Percentiles rank a stretch among this genome's conserved stretches.
These are phyloP conservation scores for Megaustenia siamemsis DNA, from an alignment of 2,888 invertebrate species.

Conservation along the genomic window DNA sequence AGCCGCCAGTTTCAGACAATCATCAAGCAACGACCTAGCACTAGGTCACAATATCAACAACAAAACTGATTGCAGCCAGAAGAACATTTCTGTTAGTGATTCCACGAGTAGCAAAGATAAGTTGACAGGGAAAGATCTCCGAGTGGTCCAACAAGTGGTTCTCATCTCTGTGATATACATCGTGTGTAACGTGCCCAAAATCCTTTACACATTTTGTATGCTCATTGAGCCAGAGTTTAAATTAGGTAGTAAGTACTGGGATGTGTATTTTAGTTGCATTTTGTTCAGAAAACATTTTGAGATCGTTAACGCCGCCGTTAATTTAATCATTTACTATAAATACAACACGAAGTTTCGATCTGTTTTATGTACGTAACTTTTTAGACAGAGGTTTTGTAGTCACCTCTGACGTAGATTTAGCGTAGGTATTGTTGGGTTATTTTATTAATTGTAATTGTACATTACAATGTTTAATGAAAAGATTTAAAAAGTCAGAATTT, in stretches of 20 bases:
- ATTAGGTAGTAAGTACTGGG: background rate
- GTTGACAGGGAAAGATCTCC: slow-evolving; percentile 1
- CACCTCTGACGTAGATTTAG: too few species aligned
- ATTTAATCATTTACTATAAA: too few species aligned
- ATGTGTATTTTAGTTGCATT: background rate
- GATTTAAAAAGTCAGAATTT: too few species aligned
- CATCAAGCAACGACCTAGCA: background rate
- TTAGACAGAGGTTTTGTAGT: background rate
- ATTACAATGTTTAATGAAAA: too few species aligned
- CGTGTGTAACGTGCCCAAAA: slow-evolving; percentile 12
- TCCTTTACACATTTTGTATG: background rate
- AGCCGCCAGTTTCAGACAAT: slow-evolving; percentile 2
- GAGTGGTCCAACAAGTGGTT: slow-evolving; percentile 22
- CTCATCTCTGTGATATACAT: slow-evolving; percentile 17
- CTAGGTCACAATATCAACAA: background rate
- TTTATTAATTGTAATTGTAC: too few species aligned
- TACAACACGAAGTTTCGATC: too few species aligned
- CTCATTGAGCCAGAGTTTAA: background rate
- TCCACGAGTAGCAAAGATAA: background rate
- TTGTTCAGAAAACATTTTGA: background rate
- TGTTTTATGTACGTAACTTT: background rate
- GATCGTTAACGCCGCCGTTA: background rate
- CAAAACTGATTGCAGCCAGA: background rate
- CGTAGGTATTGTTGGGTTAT: too few species aligned
- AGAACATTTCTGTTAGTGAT: background rate